A percentile compares a stretch with the other conserved stretches of the same genome.
Evolutionary conservation across 1,140 invertebrate species (phyloP).

Genomic region (Zaprionus capensis): DNA sequence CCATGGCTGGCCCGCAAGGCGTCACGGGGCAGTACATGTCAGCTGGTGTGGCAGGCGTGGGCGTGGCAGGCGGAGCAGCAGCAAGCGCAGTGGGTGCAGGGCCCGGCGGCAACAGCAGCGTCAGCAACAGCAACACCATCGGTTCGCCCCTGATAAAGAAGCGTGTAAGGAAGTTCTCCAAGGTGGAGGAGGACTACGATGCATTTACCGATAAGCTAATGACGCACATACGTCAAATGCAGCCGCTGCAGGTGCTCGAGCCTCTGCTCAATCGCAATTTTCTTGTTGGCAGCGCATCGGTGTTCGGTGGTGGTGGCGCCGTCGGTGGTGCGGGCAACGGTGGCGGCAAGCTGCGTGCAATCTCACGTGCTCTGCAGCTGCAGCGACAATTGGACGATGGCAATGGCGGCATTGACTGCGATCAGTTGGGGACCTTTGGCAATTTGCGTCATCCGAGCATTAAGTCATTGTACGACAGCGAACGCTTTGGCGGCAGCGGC

Average conservation of each 20-base stretch:
- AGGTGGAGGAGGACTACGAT: constrained; percentile 96
- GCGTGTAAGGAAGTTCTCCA: constrained; percentile 91
- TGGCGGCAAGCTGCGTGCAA: constrained; percentile 54
- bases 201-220: constrained; percentile 94
- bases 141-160: constrained; percentile 85
- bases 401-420: constrained; percentile 28
- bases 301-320: constrained; percentile 67
- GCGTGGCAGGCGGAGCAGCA: no score
- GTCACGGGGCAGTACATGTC: neutral
- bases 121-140: constrained; percentile 5
- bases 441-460: constrained; percentile 88
- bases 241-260: constrained; percentile 94
- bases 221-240: constrained; percentile 92
- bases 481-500: constrained; percentile 71
- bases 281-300: constrained; percentile 50
- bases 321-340: neutral
- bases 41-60: neutral
- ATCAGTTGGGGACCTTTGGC: constrained; percentile 89
- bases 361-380: constrained; percentile 34
- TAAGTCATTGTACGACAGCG: constrained; percentile 67
- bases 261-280: constrained; percentile 93
- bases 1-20: constrained; percentile 22
- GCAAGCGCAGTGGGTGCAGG: no score
- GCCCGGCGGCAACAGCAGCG: neutral
- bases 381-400: constrained; percentile 36